Base-by-base conservation (phyloP, 2,888 invertebrate species). In the Drosophila lacicola region DNA sequence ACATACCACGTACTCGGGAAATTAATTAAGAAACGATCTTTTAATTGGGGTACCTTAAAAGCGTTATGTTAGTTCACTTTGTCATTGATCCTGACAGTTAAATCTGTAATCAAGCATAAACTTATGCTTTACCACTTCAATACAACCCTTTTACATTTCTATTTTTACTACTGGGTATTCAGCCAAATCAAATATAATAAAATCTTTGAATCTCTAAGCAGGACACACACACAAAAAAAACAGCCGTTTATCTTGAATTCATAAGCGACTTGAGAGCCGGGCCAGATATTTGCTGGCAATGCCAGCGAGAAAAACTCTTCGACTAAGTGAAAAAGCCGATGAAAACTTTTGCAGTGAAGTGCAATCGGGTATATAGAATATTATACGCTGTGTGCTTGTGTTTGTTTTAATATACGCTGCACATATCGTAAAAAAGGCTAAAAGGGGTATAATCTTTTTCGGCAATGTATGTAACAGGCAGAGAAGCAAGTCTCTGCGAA, bases 311-410 rank as follows among this genome's bases (percentile, higher is more conserved):
- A 29, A 29, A 29, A 29, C 29, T 29, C 29, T 29, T 29, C 2
- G 51, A 46, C 42, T 71, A 78, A 81, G 72, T 70, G 72, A 78
- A 82, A 84, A 86, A 63, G 82, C 68, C 68, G 60, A 37, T 47
- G 60, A 62, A 79, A 87, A 85, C 67, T 88, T 87, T 68, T 69
- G 45, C 82, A 69, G 44, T 64, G 58, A 86, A 70, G 69, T 75
- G 76, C 77, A 77, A 58, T 45, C 58, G 60, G 64, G 61, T 62
- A 87, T 84, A 83, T 75, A 66, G 85, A 74, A 78, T 78, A 70
- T 61, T 58, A 61, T 65, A 54, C 14, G 44, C 37, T 53, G 36
- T 74, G 49, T 57, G 56, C 39, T 9, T 41, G 29, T 63, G 42
- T 50, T 9, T 64, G 39, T 70, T 34, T 61, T 53, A 8, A 25